Base-by-base conservation (phyloP, 2,888 invertebrate species). In the Trissolcus japonicus region DNA sequence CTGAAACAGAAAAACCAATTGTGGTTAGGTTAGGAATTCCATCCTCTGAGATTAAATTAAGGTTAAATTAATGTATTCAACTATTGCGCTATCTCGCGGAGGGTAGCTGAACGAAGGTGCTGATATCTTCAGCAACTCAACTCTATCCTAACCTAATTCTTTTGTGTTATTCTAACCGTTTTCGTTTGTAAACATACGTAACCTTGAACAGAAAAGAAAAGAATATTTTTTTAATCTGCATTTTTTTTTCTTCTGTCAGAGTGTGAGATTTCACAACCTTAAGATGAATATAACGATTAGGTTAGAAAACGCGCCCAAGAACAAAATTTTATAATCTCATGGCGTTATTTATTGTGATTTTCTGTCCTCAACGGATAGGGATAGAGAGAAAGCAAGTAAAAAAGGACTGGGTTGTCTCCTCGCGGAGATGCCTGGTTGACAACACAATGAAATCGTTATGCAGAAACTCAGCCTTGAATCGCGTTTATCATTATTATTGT, bases 1-100 rank as follows among this genome's bases (percentile, higher is more conserved):
- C 85, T 88, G 84, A 13, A 87, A 87, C 7, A 73, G 83, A n/a
- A 77, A 29, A 55, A 14, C 4, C 1, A 51, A 7, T 9, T 7
- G 9, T 21, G 9, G 21, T 25, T 25, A 25, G 6, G 4, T 25
- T 4, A 19, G 19, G 1, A 1, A 2, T 25, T 4, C 25, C 25
- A 25, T 25, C 25, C 6, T 25, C 4, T 25, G 25, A 25, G 25
- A 4, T 25, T 25, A 25, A 4, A 25, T 25, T 25, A 19, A 19
- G 25, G 2, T 25, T 25, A 25, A 4, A 25, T 25, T 25, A 19
- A 19, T 2, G 2, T 4, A 25, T 25, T 25, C 4, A 25, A 25
- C 25, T 19, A 25, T 25, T 4, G 25, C 25, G 25, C 25, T 4
- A 2, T 4, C 25, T 25, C 0, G 25, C 25, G 25, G 25, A 25